Base-by-base conservation (phyloP, 53 echinoderm and acorn worm species). In the Holothuria leucospilota region DNA sequence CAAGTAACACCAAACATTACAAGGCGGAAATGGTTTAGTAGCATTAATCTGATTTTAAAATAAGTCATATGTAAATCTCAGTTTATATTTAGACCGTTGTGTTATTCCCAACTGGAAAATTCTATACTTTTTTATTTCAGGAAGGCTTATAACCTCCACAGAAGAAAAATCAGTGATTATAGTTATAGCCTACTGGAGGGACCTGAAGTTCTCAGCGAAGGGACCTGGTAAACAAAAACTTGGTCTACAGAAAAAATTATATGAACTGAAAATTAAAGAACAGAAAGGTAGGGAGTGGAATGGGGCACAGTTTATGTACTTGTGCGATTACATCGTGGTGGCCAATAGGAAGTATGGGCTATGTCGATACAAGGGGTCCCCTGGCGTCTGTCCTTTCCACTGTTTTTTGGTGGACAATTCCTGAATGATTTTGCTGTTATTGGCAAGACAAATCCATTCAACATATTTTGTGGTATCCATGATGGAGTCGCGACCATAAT, bases 251-350 rank as follows among this genome's bases (percentile, higher is more conserved):
- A 70, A 70, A 39, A 70, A 70, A 30, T 70, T 70, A 13, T 70
- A 29, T 3, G 5, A 70, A 29, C 29, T 70, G 71, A 39, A 70
- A 70, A 29, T 70, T 70, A 70, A 70, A 70, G 70, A 70, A 70
- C 29, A 70, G 71, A 70, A n/a, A 34, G 71, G 39, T 70, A 70
- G 71, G 71, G 71, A 70, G 71, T 70, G 71, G n/a, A n/a, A 70
- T 70, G n/a, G 71, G 71, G 15, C 71, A 70, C n/a, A 70, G 34
- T 70, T 70, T 70, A 29, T 70, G 39, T 70, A 70, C 39, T 70
- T 70, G 71, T 29, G 16, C 71, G n/a, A 29, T 39, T 70, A 70
- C 39, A 70, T 21, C 15, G 71, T n/a, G 71, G 38, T 70, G 71
- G 71, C 71, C 71, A 29, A n/a, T n/a, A 70, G 34, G 71, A 70